phyloP scores from a whole-genome alignment of 1,140 invertebrate genomes.

The Eumeta japonica region DNA sequence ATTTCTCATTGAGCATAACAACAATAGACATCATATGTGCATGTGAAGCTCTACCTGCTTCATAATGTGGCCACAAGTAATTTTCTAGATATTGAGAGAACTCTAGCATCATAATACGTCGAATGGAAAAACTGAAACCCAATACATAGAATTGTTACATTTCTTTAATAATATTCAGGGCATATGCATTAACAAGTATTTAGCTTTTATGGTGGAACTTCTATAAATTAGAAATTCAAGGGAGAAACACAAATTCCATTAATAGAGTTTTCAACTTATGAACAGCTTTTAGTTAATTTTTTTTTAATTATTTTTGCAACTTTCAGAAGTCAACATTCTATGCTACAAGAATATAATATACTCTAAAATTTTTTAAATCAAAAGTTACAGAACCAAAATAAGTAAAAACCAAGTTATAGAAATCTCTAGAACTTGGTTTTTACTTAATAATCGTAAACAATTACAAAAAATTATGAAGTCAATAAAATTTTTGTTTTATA shows the following conservation, averaged over 20 bases:
- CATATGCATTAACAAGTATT: conserved; percentile 6
- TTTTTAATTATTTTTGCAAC: conserved; percentile 14
- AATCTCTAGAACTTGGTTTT: too few species aligned
- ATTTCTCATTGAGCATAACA: conserved; percentile 98
- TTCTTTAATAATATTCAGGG: conserved; percentile 10
- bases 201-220: conserved; percentile 3
- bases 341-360: too few species aligned
- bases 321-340: conserved; percentile 13
- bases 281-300: too few species aligned
- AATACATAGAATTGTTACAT: conserved; percentile 2
- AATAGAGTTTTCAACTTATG: too few species aligned
- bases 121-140: conserved; percentile 72
- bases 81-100: conserved; percentile 97
- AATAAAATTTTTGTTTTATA: too few species aligned
- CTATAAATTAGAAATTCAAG: conserved; percentile 4
- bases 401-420: too few species aligned
- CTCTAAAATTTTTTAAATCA: too few species aligned
- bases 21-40: conserved; percentile 93
- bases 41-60: conserved; percentile 64
- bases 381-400: too few species aligned
- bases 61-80: conserved; percentile 96
- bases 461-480: too few species aligned
- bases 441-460: too few species aligned
- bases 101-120: conserved; percentile 92
- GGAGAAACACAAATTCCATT: conserved; percentile 26